Percentiles rank a stretch among this genome's conserved stretches.
Conservation (phyloP, 1,140 invertebrate species). For the Armadillidium nasatum region DNA sequence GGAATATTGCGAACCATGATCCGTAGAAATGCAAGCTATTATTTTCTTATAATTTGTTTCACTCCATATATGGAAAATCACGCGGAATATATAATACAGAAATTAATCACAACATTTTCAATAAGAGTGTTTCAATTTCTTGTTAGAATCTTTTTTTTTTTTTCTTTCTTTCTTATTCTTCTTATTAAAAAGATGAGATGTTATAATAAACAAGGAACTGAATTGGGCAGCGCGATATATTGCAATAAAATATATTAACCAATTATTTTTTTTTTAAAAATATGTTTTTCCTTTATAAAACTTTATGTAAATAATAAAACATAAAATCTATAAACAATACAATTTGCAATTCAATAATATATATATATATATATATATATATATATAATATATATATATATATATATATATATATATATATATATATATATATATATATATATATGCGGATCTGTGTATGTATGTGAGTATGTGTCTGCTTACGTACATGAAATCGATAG, state of each 20-base stretch:
- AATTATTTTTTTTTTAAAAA: no score
- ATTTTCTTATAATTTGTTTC: not conserved
- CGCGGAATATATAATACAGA: not conserved
- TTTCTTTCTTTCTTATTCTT: no score
- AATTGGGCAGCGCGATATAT: no score
- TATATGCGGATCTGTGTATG: no score
- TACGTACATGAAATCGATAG: no score
- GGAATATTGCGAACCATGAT: not conserved
- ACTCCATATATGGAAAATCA: not conserved
- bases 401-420: not conserved
- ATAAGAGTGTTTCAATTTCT: not conserved
- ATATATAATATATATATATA: not conserved
- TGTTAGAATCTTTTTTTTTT: no score
- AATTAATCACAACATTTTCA: not conserved
- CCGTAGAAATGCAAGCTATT: not conserved
- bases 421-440: no score
- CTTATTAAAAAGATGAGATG: no score
- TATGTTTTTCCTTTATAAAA: no score
- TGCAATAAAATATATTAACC: slow-evolving; percentile 6
- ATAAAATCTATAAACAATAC: not conserved
- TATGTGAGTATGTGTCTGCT: no score
- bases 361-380: not conserved
- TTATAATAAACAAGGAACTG: no score
- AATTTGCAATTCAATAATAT: not conserved
- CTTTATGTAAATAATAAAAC: not conserved